Conservation (phyloP, 1,140 invertebrate genomes). For the Caligus rogercresseyi region DNA sequence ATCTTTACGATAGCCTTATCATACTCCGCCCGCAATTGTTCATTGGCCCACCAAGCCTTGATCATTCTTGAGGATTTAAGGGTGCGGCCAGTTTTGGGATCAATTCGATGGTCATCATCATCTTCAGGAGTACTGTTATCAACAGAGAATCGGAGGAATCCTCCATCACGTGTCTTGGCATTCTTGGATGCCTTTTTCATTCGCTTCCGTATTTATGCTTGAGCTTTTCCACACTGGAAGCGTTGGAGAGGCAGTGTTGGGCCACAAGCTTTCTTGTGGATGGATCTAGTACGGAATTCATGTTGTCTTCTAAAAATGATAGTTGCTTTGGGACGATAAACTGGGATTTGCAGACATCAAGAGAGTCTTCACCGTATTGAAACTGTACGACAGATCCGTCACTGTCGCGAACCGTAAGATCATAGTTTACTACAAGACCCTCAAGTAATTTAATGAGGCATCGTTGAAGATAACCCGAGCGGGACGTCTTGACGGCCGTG, state of each 20-base stretch:
- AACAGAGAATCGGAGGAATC: not conserved
- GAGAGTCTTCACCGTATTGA: conserved; percentile 92
- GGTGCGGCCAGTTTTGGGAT: conserved; percentile 24
- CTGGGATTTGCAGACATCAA: conserved; percentile 71
- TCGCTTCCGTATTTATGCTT: conserved; percentile 29
- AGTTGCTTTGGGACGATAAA: conserved; percentile 63
- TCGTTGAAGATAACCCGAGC: conserved; percentile 91
- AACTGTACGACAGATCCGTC: conserved; percentile 89
- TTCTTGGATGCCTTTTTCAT: conserved; percentile 8
- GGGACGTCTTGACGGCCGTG: conserved; percentile 67
- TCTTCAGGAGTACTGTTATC: not conserved
- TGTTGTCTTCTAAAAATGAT: conserved; percentile 61
- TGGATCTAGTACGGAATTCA: conserved; percentile 40
- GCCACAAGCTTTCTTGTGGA: conserved; percentile 36
- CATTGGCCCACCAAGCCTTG: not conserved
- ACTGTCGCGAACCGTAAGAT: conserved; percentile 81
- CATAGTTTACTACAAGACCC: conserved; percentile 73
- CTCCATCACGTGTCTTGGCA: not conserved
- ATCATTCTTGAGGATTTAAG: not conserved
- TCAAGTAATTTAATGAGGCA: conserved; percentile 97
- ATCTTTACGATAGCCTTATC: conserved; percentile 24
- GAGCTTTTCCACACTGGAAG: conserved; percentile 29
- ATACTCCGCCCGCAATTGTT: conserved; percentile 24
- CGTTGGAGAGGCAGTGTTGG: conserved; percentile 33
- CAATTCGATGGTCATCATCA: not conserved